A percentile compares a stretch with the other conserved stretches of the same genome.
Conservation (phyloP, 2,888 invertebrate species). For the Rotaria sp. region DNA sequence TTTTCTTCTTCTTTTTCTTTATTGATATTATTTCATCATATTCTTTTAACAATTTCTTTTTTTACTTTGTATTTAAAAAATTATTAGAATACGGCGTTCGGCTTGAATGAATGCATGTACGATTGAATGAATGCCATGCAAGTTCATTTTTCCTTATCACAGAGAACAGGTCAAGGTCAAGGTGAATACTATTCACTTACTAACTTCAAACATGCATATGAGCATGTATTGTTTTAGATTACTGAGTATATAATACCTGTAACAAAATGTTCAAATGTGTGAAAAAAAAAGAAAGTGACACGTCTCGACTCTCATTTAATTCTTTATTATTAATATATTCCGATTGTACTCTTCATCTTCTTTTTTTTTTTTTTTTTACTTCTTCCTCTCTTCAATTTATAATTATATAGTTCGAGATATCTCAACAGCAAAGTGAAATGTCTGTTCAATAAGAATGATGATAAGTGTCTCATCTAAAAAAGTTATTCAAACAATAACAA, state of each 20-base stretch:
- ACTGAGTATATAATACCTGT: background rate
- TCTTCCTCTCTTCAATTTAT: background rate
- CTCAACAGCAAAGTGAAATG: background rate
- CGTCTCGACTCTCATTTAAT: background rate
- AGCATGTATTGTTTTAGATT: conserved; percentile 7
- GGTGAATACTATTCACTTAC: background rate
- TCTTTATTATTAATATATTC: background rate
- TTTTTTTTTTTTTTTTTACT: background rate
- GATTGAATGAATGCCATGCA: background rate
- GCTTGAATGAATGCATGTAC: background rate
- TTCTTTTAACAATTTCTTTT: background rate
- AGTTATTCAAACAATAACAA: background rate
- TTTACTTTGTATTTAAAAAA: background rate
- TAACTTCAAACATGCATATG: background rate
- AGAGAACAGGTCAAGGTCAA: background rate
- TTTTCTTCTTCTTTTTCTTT: background rate
- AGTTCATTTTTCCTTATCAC: conserved; percentile 2
- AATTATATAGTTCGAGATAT: background rate
- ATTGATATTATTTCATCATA: background rate
- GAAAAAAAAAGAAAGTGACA: background rate
- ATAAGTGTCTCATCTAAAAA: background rate
- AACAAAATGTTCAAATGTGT: background rate
- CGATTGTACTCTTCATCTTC: background rate
- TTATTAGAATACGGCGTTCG: background rate
- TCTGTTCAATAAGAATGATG: conserved; percentile 5